Evolutionary conservation across 1,140 invertebrate genomes (phyloP), one percentile per base, ranked within the genome.

Genomic region (Drosophila sturtevanti): DNA sequence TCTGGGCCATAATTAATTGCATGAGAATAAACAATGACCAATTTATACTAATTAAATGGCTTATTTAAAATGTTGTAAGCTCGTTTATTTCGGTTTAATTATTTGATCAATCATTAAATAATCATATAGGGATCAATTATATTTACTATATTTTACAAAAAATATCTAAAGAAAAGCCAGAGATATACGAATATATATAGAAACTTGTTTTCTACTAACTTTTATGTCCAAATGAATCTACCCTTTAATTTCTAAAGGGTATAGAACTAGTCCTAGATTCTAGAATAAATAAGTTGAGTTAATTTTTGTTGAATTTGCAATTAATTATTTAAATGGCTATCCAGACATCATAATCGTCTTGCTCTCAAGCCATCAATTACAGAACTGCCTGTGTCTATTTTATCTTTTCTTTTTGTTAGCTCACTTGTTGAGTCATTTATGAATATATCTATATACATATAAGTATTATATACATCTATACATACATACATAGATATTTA

Each of bases 361-460:
- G 27, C 6, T 35, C 34, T 35, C 11, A 9, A 35, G 5, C 11
- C 4, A 11, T 35, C 9, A 21, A 21, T 48, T 48, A 18, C 16
- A 48, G 16, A 48, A 16, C 7, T 21, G 18, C 18, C 9, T 48
- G 41, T 1, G 41, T 21, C 21, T 48, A 21, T 21, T 10, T 48
- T 16, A 14, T n/a, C 41, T 44, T 44, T 16, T 48, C 41, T 48
- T 48, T 21, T 48, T 16, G 41, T 21, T 44, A 9, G 41, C 41
- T 10, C 41, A 44, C 41, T 44, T 44, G 41, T 44, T 48, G 41
- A 48, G 41, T 48, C 41, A 48, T 48, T 21, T 21, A 21, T 21
- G n/a, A n/a, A 21, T 16, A 44, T 12, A 12, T 35, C 3, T 7
- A 35, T 12, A 35, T 35, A 35, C 1, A 12, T 18, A 41, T 16